Conservation (phyloP, 2,797 vertebrate genomes). For the Spinus pinus region DNA sequence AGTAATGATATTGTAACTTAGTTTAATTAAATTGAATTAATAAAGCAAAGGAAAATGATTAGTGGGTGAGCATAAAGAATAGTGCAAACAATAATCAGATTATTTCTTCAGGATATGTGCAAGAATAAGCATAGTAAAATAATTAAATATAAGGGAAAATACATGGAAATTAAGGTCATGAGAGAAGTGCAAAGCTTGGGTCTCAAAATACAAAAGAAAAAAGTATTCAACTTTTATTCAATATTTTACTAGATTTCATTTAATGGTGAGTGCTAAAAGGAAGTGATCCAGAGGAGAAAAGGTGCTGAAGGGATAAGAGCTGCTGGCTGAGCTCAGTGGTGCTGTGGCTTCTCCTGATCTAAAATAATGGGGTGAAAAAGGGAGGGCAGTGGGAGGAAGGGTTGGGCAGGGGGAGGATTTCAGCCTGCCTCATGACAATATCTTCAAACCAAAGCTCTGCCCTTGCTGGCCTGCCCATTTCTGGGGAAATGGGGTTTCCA, state of each 20-base stretch:
- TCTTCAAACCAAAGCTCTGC: background rate
- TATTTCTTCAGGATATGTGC: background rate
- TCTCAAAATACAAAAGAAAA: background rate
- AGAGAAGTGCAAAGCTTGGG: background rate
- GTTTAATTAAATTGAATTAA: conserved; percentile 23
- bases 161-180: background rate
- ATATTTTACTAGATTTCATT: background rate
- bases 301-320: background rate
- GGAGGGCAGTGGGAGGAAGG: too few species aligned
- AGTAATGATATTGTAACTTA: background rate
- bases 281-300: background rate
- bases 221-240: background rate
- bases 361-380: background rate
- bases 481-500: background rate
- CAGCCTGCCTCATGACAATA: background rate
- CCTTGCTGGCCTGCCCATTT: fast-evolving
- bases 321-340: background rate
- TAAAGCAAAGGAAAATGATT: background rate
- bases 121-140: background rate
- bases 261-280: background rate
- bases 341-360: background rate
- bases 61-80: background rate
- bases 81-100: background rate
- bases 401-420: background rate
- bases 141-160: background rate